These are phyloP conservation scores for Fragum fragum DNA, from an alignment of 2,888 invertebrate species.

Conservation along the genomic window DNA sequence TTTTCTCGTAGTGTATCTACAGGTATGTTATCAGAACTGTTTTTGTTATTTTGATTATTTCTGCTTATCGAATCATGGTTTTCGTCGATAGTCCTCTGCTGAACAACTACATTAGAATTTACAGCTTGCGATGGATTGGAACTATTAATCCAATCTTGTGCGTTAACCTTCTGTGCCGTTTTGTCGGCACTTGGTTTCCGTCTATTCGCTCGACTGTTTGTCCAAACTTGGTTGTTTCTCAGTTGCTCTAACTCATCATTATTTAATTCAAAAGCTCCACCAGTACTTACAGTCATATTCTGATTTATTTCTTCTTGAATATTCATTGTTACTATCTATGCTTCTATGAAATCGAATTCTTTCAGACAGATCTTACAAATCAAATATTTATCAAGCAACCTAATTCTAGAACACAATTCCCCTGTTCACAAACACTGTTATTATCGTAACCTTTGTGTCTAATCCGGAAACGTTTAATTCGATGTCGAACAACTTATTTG, in stretches of 20 bases:
- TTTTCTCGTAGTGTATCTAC: slow-evolving; percentile 54
- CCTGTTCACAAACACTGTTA: no score
- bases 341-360: not conserved
- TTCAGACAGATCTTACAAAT: not conserved
- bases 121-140: not conserved
- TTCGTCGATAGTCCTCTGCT: not conserved
- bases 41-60: slow-evolving; percentile 5
- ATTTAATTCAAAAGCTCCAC: slow-evolving; percentile 40
- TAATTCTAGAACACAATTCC: no score
- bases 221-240: slow-evolving; percentile 47
- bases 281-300: slow-evolving; percentile 43
- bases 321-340: slow-evolving; percentile 2
- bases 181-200: slow-evolving; percentile 1
- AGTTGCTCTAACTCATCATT: slow-evolving; percentile 48
- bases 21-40: not conserved
- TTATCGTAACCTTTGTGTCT: no score
- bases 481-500: no score
- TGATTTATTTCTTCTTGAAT: slow-evolving; percentile 49
- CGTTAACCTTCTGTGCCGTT: not conserved
- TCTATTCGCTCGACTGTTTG: slow-evolving; percentile 30
- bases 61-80: not conserved
- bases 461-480: no score
- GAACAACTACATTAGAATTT: not conserved
- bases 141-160: not conserved
- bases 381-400: not conserved